A percentile compares a stretch with the other conserved stretches of the same genome.
Conservation (phyloP, 1,140 invertebrate species). For the Liolophura sinensis region DNA sequence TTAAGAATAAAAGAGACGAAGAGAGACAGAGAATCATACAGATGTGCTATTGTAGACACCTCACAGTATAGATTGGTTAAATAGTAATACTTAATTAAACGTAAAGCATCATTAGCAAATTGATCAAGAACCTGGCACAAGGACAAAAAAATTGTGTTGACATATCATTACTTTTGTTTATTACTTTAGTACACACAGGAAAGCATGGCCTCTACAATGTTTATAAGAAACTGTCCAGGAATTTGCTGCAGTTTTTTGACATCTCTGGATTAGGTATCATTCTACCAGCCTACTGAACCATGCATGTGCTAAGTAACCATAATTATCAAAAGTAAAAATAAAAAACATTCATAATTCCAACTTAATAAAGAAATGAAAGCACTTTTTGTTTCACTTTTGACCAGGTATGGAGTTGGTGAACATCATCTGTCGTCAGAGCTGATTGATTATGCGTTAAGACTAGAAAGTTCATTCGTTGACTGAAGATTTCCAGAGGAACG, state of each 20-base stretch:
- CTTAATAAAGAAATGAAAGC: not conserved
- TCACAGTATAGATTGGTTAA: no score
- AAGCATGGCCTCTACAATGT: not conserved
- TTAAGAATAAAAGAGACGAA: no score
- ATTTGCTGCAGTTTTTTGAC: not conserved
- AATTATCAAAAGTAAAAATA: not conserved
- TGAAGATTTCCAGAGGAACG: no score
- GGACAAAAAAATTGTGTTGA: no score
- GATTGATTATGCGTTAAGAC: conserved; percentile 11
- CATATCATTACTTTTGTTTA: no score
- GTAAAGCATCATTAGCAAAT: no score
- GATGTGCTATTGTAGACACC: no score
- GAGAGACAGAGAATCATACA: no score
- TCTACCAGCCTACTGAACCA: not conserved
- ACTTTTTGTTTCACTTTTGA: not conserved
- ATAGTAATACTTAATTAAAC: no score
- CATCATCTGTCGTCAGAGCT: conserved; percentile 9
- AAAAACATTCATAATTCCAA: not conserved
- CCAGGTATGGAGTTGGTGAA: conserved; percentile 6
- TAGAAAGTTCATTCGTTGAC: conserved; percentile 3
- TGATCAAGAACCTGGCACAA: no score
- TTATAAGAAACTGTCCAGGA: not conserved
- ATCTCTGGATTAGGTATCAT: not conserved
- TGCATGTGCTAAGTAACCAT: not conserved
- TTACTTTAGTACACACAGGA: no score